These are phyloP conservation scores for Uria lomvia DNA, from an alignment of 2,113 vertebrate species.

Conservation along the genomic window DNA sequence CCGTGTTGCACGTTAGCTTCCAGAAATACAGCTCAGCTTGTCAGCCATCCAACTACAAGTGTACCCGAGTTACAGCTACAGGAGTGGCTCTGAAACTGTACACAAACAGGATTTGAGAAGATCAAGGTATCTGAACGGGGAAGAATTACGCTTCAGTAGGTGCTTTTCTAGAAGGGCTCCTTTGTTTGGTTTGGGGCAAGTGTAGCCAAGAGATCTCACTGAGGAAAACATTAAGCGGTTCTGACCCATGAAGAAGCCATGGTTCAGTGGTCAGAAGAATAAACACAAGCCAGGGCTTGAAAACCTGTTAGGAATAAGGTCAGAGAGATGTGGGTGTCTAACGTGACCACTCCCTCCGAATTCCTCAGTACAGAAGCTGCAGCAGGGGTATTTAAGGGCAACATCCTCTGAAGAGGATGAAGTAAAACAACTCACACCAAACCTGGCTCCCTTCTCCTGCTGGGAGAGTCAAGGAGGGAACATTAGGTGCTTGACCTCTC, in stretches of 20 bases:
- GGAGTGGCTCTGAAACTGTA: neutral
- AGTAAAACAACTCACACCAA: neutral
- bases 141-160: neutral
- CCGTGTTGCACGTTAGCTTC: fast-evolving
- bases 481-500: neutral
- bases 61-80: neutral
- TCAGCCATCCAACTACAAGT: neutral
- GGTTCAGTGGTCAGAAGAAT: neutral
- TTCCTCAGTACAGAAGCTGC: neutral
- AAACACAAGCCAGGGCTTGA: neutral
- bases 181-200: neutral
- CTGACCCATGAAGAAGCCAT: neutral
- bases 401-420: neutral
- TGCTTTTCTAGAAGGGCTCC: neutral
- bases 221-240: neutral
- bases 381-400: neutral
- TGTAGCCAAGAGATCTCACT: neutral
- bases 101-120: neutral
- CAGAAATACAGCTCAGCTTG: neutral
- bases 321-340: neutral
- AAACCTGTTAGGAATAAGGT: neutral
- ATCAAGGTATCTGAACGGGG: fast-evolving
- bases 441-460: neutral
- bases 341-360: neutral
- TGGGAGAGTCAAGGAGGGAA: neutral